Evolutionary conservation across 2,113 vertebrate genomes (phyloP).

Genomic region (Pluvialis apricaria): DNA sequence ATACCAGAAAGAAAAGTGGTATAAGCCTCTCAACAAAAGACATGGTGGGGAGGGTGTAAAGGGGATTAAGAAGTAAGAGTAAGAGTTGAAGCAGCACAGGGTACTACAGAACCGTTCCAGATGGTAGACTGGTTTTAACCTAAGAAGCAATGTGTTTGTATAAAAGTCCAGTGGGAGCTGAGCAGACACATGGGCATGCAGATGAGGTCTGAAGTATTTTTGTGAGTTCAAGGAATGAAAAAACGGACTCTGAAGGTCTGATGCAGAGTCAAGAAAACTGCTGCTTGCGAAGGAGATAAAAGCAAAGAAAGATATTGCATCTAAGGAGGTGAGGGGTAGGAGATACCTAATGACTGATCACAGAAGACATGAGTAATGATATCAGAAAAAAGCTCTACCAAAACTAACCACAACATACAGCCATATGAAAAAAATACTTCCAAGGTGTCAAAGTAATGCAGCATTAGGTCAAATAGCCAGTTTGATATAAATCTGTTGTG

Average conservation of each 20-base stretch:
- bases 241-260: neutral
- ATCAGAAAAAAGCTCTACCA: neutral
- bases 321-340: neutral
- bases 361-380: neutral
- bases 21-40: neutral
- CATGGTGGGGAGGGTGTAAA: neutral
- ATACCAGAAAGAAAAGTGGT: neutral
- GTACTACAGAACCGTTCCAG: neutral
- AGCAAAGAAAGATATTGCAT: neutral
- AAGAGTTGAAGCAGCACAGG: neutral
- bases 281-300: neutral
- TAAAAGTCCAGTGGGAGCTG: neutral
- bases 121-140: neutral
- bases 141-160: neutral
- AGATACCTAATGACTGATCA: neutral
- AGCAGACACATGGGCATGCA: neutral
- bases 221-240: neutral
- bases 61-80: neutral
- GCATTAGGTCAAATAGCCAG: neutral
- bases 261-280: neutral
- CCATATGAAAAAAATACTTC: neutral
- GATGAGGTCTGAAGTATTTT: neutral
- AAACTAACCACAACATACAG: neutral
- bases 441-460: neutral
- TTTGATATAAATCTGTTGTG: neutral